phyloP scores from a whole-genome alignment of 1,140 invertebrate genomes.

The Heliconius congener region DNA sequence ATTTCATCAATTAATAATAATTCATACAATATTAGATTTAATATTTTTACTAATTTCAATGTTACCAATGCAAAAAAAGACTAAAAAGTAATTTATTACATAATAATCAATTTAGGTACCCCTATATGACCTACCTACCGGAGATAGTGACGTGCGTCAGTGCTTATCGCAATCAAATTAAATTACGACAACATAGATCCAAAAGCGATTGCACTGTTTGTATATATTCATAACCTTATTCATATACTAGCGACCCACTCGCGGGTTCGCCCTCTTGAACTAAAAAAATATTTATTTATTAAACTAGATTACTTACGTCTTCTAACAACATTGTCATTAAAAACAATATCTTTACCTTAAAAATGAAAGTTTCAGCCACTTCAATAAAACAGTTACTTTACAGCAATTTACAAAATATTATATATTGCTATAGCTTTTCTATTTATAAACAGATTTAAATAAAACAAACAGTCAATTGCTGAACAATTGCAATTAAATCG shows the following conservation, averaged over 20 bases:
- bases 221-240: not conserved
- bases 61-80: not conserved
- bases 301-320: not conserved
- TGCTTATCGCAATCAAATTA: slow-evolving; percentile 56
- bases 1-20: too few species aligned
- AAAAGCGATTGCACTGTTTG: slow-evolving; percentile 18
- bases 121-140: slow-evolving; percentile 24
- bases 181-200: slow-evolving; percentile 40
- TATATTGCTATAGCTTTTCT: too few species aligned
- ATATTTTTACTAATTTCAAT: not conserved
- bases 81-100: not conserved
- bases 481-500: too few species aligned
- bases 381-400: too few species aligned
- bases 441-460: too few species aligned
- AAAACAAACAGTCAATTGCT: too few species aligned
- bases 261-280: not conserved
- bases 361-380: too few species aligned
- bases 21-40: not conserved
- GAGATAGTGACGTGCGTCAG: slow-evolving; percentile 51
- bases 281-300: not conserved
- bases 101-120: slow-evolving; percentile 22
- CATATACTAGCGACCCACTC: not conserved
- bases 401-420: too few species aligned
- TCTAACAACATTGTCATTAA: not conserved
- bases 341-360: not conserved